Base-by-base conservation (phyloP, 2,113 vertebrate genomes). In the Sisor rabdophorus region DNA sequence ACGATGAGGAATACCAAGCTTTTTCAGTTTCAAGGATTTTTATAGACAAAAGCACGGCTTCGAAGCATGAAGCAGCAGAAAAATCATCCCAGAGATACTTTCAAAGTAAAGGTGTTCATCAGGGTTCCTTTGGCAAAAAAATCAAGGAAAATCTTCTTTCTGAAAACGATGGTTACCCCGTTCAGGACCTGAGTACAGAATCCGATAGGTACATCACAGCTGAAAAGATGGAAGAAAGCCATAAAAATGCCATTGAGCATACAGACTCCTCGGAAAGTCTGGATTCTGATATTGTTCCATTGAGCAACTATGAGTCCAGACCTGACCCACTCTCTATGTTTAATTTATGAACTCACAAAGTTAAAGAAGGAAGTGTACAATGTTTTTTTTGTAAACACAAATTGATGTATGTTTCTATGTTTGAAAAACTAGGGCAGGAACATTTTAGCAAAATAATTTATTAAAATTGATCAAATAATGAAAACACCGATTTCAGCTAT, bases 231-330 rank as follows among this genome's bases (percentile, higher is more conserved):
- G 76, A 78, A 24, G 69, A 55, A 7, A 5, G 9, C 40, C 4
- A 0, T 9, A 22, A 36, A 36, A 36, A 36, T 36, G 32, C 7
- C 32, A 3, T 7, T 26, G 40, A 59, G 17, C 11, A 24, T 56
- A 32, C 2, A 15, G 65, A 73, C 71, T 15, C 55, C 12, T 36
- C 15, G 0, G 10, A 47, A 5, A 24, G 19, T 12, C 11, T n/a
- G 11, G 7, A 1, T 10, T 8, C n/a, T 19, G 55, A 30, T 52
- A 13, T n/a, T n/a, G n/a, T n/a, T n/a, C 5, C 13, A 3, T 2
- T 65, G 11, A 65, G 26, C n/a, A 56, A 24, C 24, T 86, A 86
- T 20, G 81, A 83, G 73, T 47, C 80, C 19, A 81, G 79, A 19
- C 60, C 48, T 53, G 73, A 71, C 19, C 74, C 69, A 17, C 3